Evolutionary conservation across 1,140 invertebrate genomes (phyloP).

Genomic region (Venustaconcha ellipsiformis): DNA sequence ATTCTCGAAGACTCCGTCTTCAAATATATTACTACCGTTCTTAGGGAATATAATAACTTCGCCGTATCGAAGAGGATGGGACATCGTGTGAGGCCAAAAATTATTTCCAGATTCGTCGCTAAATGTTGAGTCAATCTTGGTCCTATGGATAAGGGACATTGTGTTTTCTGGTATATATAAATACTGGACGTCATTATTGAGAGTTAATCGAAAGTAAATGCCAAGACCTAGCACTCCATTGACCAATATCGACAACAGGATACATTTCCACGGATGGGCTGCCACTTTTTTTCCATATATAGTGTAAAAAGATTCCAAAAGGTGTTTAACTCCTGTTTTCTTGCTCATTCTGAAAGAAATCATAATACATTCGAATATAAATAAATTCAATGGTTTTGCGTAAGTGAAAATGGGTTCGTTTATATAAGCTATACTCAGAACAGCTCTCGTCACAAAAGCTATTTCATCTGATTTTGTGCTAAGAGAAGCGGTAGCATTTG

Average conservation of each 20-base stretch:
- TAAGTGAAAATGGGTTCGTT: too few species aligned
- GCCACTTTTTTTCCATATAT: not conserved
- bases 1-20: constrained; percentile 14
- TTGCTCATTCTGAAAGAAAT: too few species aligned
- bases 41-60: constrained; percentile 11
- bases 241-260: constrained; percentile 4
- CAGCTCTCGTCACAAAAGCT: too few species aligned
- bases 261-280: constrained; percentile 12
- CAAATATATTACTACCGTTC: constrained; percentile 7
- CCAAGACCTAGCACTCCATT: constrained; percentile 15
- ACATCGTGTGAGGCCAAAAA: constrained; percentile 12
- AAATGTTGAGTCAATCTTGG: constrained; percentile 1
- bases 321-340: too few species aligned
- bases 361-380: too few species aligned
- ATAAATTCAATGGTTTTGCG: too few species aligned
- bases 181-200: constrained; percentile 18
- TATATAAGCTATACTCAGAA: too few species aligned
- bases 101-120: not conserved
- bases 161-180: constrained; percentile 15
- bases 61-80: constrained; percentile 2
- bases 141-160: not conserved
- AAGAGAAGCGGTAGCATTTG: too few species aligned
- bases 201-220: not conserved
- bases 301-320: not conserved
- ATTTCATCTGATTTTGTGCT: too few species aligned